Evolutionary conservation across 2,888 invertebrate genomes (phyloP).

Genomic region (Polyommatus icarus): DNA sequence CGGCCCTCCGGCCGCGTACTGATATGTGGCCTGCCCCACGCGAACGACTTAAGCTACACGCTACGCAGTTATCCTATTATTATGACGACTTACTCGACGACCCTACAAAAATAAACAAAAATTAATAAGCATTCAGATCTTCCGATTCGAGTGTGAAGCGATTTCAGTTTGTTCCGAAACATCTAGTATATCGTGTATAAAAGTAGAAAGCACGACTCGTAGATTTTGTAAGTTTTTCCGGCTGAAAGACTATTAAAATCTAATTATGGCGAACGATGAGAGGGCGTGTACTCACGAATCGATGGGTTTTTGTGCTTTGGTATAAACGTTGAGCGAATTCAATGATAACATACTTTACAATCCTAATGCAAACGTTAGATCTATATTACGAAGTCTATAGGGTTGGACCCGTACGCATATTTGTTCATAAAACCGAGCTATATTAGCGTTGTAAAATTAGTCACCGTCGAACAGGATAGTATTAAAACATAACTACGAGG

Average conservation of each 20-base stretch:
- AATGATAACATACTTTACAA: constrained; percentile 72
- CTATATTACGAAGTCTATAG: constrained; percentile 76
- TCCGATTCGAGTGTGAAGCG: constrained; percentile 1
- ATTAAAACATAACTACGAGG: constrained; percentile 70
- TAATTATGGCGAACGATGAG: constrained; percentile 66
- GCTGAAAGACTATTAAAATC: constrained; percentile 78
- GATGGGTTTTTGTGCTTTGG: constrained; percentile 81
- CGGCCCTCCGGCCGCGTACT: constrained; percentile 49
- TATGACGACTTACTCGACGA: constrained; percentile 25
- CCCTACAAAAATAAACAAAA: constrained; percentile 1
- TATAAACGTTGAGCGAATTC: constrained; percentile 80
- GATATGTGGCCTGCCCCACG: constrained; percentile 45
- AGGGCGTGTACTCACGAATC: constrained; percentile 71
- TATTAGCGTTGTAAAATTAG: constrained; percentile 63
- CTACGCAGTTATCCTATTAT: constrained; percentile 30
- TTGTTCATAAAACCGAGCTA: constrained; percentile 66
- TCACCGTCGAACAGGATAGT: constrained; percentile 54
- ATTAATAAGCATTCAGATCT: constrained; percentile 23
- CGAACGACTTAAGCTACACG: constrained; percentile 28
- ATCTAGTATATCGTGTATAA: constrained; percentile 30
- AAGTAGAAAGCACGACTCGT: constrained; percentile 54
- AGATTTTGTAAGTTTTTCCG: constrained; percentile 76
- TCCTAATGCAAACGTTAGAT: constrained; percentile 75
- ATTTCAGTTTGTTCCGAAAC: constrained; percentile 25
- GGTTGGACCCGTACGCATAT: constrained; percentile 80